Base-by-base conservation (phyloP, 2,888 invertebrate genomes). In the Drosophila maculinotata region DNA sequence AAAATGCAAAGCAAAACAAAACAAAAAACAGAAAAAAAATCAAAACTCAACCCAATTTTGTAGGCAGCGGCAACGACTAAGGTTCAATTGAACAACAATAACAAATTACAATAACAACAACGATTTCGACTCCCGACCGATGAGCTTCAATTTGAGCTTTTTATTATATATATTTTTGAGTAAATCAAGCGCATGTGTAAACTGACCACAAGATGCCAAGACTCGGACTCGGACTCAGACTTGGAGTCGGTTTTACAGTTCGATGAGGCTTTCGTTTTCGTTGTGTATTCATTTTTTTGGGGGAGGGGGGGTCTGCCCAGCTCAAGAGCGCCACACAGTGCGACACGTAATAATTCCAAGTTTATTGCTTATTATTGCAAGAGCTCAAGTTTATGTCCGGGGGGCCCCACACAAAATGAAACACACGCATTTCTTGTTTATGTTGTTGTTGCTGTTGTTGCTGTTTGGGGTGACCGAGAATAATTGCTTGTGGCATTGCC, bases 11-110 rank as follows among this genome's bases (percentile, higher is more conserved):
- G 36, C 66, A 65, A 79, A 63, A 79, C 76, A 79, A 64, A 51
- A 26, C 28, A 41, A 20, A 15, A 49, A 49, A 26, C 26, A 74
- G 62, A 65, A 79, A 57, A 79, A 64, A 39, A 14, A 14, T 7
- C 25, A 14, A 80, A 80, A 65, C 81, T 79, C 85, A 87, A 87
- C 81, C 81, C 83, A 85, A 81, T 85, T 81, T 63, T 72, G 64
- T 41, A 42, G 60, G 17, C 58, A 62, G 33, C 51, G 42, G 39
- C 54, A 59, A 65, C 65, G 87, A 69, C 83, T 82, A 87, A 82
- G 86, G 87, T 87, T 87, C 81, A 81, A 85, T 81, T 87, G 87
- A 79, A 53, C 28, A n/a, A 12, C 28, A 56, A 10, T 12, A 56
- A 45, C 62, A 56, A 23, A 23, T 12, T 51, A 45, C 62, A 56